Base-by-base conservation (phyloP, 2,113 vertebrate genomes). In the Daboia siamensis region DNA sequence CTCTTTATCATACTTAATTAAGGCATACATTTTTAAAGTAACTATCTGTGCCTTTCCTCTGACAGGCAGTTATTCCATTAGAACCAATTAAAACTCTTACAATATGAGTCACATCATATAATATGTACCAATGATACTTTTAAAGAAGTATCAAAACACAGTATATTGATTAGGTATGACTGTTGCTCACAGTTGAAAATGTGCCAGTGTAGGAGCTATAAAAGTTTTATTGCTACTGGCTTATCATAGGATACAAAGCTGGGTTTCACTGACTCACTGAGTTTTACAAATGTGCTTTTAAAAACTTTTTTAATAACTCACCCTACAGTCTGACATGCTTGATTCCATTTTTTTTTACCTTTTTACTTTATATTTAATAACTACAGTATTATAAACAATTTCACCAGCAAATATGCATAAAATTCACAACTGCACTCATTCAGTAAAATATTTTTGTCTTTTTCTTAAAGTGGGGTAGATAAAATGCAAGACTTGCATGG, bases 211-310 rank as follows among this genome's bases (percentile, higher is more conserved):
- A 46, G 51, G 85, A 59, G 15, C 88, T 84, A 54, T 90, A 87
- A 93, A 89, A 1, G 11, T 93, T 92, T 90, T 90, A 92, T 92
- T 92, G 52, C 88, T 46, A 52, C 74, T 57, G 24, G 23, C 87
- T 90, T 87, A 52, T 54, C 88, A 84, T 52, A 54, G 51, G 46
- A 87, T 84, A 80, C 26, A 23, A 90, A 61, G 44, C 46, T 17
- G 46, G 6, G 15, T 55, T 74, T 87, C 57, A 84, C 85, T 90
- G 91, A 94, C 54, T 92, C 88, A 92, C 20, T 39, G 10, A 89
- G 44, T 24, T 80, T 87, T 33, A 88, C 44, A 93, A 92, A 48
- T 85, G 24, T 15, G 6, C 26, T 64, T 84, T 59, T 93, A 52
- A 94, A 93, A 94, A 52, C 10, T 33, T 89, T n/a, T n/a, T 54